Evolutionary conservation across 2,888 invertebrate species (phyloP), one percentile per base, ranked within the genome.

Genomic region (Resseliella maxima): DNA sequence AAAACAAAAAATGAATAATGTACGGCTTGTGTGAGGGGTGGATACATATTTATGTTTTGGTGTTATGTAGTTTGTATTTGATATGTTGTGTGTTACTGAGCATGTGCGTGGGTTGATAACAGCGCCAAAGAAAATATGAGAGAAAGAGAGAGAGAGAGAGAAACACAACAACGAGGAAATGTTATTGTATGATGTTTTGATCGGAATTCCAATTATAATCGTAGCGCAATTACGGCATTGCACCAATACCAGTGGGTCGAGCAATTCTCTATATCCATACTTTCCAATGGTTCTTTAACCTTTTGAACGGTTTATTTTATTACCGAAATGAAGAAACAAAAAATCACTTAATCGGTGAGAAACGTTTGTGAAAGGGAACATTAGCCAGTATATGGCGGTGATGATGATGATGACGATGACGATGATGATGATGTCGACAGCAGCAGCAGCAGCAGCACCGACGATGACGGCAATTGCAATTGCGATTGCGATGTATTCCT

Each of bases 281-380:
- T 50, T 50, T 50, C 46, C 15, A 50, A 50, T 59, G 59, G 72
- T 72, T 72, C 72, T 72, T 72, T 35, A 72, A 72, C 72, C 72
- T 72, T 72, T 72, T 72, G 72, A 72, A 72, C 31, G 72, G 72
- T 72, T 31, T 72, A 72, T 72, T 59, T 72, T 72, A 72, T 31
- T 72, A 35, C 31, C 72, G n/a, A 72, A 72, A 72, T 72, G 31
- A 72, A 72, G 72, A 72, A 59, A 72, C 6, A 6, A 72, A 72
- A 72, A 31, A 72, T 72, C 72, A 31, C 72, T 72, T 35, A 72
- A 72, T 27, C 27, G 12, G 72, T 72, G 35, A 35, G 35, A 72
- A 72, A 15, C 31, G 72, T 31, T 72, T 72, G 72, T 72, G 72
- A 72, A 72, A 27, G 72, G 15, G 35, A 72, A 72, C 31, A 31